Percentiles rank a stretch among this genome's conserved stretches.
Evolutionary conservation across 2,797 vertebrate species (phyloP).

Genomic region (Monodelphis domestica): DNA sequence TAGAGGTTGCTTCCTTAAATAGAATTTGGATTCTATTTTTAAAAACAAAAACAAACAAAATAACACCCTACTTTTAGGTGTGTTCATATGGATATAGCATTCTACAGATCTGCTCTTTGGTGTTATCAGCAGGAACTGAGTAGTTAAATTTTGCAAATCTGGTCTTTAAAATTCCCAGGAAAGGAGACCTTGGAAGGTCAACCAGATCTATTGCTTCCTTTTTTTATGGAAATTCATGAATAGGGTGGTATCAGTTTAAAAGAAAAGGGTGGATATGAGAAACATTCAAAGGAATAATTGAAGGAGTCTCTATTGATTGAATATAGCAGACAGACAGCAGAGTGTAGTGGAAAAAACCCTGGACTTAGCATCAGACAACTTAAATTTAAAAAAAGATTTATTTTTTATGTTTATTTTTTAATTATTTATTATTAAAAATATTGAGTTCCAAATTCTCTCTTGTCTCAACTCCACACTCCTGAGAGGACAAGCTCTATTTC

Average conservation of each 20-base stretch:
- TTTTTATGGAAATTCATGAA: neutral
- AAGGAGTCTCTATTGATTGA: neutral
- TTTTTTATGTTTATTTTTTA: neutral
- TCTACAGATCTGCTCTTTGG: conserved; percentile 10
- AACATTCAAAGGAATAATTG: neutral
- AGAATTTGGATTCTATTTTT: conserved; percentile 18
- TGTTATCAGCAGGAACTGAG: neutral
- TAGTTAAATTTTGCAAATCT: neutral
- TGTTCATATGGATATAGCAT: neutral
- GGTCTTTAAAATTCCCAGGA: neutral
- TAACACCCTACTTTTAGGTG: neutral
- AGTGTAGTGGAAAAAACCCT: neutral
- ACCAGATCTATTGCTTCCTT: neutral
- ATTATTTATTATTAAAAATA: neutral
- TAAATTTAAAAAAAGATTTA: neutral
- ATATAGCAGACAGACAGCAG: neutral
- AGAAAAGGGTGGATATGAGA: neutral
- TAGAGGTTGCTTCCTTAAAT: conserved; percentile 19
- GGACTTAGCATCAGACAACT: neutral
- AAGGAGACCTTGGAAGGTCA: neutral
- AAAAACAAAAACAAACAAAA: conserved; percentile 18
- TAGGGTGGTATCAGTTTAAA: neutral
- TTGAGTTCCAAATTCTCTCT: neutral
- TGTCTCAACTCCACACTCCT: neutral
- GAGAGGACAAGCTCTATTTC: neutral